These are phyloP conservation scores for Melolontha melolontha DNA, from an alignment of 2,888 invertebrate species.

Conservation along the genomic window DNA sequence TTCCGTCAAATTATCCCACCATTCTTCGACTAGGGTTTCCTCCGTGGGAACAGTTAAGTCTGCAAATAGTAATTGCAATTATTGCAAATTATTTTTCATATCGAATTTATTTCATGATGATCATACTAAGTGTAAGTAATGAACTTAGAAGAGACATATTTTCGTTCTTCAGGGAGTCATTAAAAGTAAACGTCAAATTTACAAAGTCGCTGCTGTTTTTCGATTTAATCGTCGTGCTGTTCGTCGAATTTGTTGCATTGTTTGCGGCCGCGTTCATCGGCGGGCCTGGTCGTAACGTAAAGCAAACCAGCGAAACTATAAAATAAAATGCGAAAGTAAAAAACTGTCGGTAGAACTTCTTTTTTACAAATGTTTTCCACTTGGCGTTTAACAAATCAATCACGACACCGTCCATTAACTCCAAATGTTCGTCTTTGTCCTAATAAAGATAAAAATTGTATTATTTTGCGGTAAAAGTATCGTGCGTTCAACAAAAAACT, in stretches of 20 bases:
- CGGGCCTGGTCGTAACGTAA: conserved; percentile 90
- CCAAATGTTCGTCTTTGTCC: conserved; percentile 95
- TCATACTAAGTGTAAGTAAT: too few relatives aligned
- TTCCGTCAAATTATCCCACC: conserved; percentile 80
- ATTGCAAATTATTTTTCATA: too few relatives aligned
- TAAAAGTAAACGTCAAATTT: conserved; percentile 34
- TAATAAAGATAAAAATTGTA: conserved; percentile 63
- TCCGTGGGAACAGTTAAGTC: conserved; percentile 46
- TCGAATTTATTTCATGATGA: too few relatives aligned
- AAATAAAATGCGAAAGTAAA: conserved; percentile 93
- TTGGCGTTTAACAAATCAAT: conserved; percentile 95
- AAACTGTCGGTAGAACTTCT: conserved; percentile 93
- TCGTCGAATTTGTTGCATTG: conserved; percentile 47
- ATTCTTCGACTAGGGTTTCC: conserved; percentile 72
- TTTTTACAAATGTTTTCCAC: conserved; percentile 97
- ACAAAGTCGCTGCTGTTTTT: conserved; percentile 30
- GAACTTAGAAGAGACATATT: conserved; percentile 17
- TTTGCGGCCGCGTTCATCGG: conserved; percentile 53
- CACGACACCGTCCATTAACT: conserved; percentile 93
- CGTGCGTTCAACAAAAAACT: too few relatives aligned
- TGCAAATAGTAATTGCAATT: neutral
- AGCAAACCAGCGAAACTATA: conserved; percentile 86
- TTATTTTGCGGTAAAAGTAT: too few relatives aligned
- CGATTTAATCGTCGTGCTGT: conserved; percentile 19
- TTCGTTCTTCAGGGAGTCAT: conserved; percentile 36